Conservation (phyloP, 2,888 invertebrate species). For the Tromatobia lineatoria region DNA sequence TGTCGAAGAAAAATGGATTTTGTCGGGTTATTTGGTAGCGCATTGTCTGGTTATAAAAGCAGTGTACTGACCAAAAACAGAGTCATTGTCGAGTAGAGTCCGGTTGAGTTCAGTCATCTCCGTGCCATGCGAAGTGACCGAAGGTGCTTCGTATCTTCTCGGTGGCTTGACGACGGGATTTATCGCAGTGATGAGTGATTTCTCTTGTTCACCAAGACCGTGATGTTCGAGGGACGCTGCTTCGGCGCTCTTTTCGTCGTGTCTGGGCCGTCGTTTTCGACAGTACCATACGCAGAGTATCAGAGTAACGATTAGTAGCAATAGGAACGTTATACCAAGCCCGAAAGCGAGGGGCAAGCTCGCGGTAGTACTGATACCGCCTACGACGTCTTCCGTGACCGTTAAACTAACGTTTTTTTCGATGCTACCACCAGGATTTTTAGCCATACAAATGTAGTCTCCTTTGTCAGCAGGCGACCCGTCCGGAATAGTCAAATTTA, state of each 20-base stretch:
- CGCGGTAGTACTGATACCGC: conserved; percentile 76
- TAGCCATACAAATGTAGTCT: conserved; percentile 92
- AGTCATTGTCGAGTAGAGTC: conserved; percentile 93
- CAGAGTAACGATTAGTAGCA: conserved; percentile 86
- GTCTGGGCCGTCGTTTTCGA: conserved; percentile 86
- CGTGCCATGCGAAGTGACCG: conserved; percentile 91
- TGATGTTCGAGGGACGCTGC: conserved; percentile 91
- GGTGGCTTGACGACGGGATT: conserved; percentile 95
- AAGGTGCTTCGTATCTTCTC: conserved; percentile 91
- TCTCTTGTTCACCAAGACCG: conserved; percentile 93
- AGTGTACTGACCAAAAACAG: conserved; percentile 90
- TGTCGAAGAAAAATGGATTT: background rate
- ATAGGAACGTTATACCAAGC: conserved; percentile 86
- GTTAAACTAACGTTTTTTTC: conserved; percentile 91
- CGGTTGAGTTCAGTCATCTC: conserved; percentile 94
- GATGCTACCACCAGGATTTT: conserved; percentile 93
- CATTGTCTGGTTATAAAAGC: conserved; percentile 81
- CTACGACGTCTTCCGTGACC: conserved; percentile 83
- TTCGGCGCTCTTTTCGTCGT: conserved; percentile 87
- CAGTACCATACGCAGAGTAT: conserved; percentile 88
- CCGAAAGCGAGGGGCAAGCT: conserved; percentile 86
- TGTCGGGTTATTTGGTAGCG: conserved; percentile 67
- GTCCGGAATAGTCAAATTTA: conserved; percentile 89
- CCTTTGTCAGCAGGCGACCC: conserved; percentile 89
- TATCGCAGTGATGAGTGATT: conserved; percentile 93